Base-by-base conservation (phyloP, 92 coral and sea anemone genomes). In the Pocillopora meandrina region DNA sequence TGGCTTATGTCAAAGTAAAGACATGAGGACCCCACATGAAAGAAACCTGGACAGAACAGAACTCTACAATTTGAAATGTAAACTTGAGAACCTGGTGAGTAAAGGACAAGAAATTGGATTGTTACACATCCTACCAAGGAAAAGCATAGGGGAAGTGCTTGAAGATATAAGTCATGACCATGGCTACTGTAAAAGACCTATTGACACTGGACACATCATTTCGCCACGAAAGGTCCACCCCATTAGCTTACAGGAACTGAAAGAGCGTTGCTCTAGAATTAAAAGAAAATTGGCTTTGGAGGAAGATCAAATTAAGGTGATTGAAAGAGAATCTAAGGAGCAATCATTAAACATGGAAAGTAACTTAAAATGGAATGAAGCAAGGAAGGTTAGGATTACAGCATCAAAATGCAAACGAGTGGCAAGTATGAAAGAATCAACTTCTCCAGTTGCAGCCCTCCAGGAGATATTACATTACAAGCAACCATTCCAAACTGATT, bases 141-240 rank as follows among this genome's bases (percentile, higher is more conserved):
- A 84, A 84, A 84, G 57, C 61, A 76, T 83, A 76, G 65, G 52
- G 66, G 77, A 81, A 70, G 65, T 81, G 75, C 85, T 68, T 81
- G 76, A 81, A 21, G 85, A 81, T 60, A 62, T 81, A 67, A 67
- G 58, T 55, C 85, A 81, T 61, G 85, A 67, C 65, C 76, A 81
- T 70, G 85, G 77, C 79, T 75, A 60, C 52, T 84, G 87, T 75
- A 84, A 84, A 76, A 61, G 36, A 56, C 49, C 82, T 57, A 75
- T 82, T 84, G 81, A 75, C 82, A 62, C 82, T 64, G 81, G 63
- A 78, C 34, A 63, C 87, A 76, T 76, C 36, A 74, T 74, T 84
- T 84, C 87, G 61, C 87, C 87, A 74, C 87, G 81, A 84, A 84
- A 84, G 87, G 67, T 71, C 85, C 85, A 82, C 78, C 80, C 80